Conservation (phyloP, 2,888 invertebrate genomes). For the Cephus rjabovi region DNA sequence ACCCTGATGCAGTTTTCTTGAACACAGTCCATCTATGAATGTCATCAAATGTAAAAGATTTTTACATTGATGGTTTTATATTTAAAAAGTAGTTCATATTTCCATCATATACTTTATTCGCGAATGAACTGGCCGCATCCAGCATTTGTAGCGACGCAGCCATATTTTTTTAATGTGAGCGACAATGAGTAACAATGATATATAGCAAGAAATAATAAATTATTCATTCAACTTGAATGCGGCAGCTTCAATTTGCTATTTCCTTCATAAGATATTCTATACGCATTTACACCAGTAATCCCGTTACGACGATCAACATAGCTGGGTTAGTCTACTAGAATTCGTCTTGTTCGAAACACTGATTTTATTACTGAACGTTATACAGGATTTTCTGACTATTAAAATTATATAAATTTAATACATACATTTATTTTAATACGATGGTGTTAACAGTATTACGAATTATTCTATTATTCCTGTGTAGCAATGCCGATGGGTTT, state of each 20-base stretch:
- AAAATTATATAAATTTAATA: not conserved
- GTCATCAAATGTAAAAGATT: too few relatives aligned
- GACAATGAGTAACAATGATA: not conserved
- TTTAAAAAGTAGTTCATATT: not conserved
- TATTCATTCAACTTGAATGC: not conserved
- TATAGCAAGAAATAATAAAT: not conserved
- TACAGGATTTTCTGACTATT: not conserved
- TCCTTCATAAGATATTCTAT: not conserved
- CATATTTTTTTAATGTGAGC: not conserved
- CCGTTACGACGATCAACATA: not conserved
- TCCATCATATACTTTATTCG: not conserved
- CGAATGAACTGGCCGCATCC: not conserved
- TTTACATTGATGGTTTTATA: too few relatives aligned
- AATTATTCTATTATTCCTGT: not conserved
- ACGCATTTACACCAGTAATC: not conserved
- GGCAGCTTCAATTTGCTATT: not conserved
- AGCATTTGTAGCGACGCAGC: not conserved
- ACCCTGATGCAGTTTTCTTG: too few relatives aligned
- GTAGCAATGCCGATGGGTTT: not conserved
- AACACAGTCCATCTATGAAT: too few relatives aligned
- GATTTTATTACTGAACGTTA: not conserved
- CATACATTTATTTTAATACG: not conserved
- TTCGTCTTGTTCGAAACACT: not conserved
- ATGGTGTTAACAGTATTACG: not conserved
- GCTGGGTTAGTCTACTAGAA: not conserved